A percentile compares a stretch with the other conserved stretches of the same genome.
These are phyloP conservation scores for Hypomecis atomaria DNA, from an alignment of 2,888 invertebrate genomes.

Conservation along the genomic window DNA sequence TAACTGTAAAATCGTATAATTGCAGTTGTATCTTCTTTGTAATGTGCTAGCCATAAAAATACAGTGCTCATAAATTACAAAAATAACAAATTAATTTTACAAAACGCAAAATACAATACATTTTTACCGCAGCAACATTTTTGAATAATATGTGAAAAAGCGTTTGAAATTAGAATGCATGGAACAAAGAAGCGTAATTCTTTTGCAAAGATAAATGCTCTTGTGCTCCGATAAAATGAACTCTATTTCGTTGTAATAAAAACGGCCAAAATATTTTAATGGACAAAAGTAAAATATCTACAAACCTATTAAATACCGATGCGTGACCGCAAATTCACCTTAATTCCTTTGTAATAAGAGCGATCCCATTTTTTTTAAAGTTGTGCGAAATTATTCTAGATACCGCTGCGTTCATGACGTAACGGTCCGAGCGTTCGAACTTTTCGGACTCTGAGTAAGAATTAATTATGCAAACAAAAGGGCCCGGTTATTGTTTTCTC, in stretches of 20 bases:
- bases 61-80: constrained; percentile 24
- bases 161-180: constrained; percentile 67
- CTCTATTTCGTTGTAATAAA: constrained; percentile 45
- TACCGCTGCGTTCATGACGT: constrained; percentile 75
- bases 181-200: constrained; percentile 57
- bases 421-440: constrained; percentile 75
- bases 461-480: constrained; percentile 81
- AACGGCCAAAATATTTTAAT: constrained; percentile 3
- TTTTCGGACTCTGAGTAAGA: constrained; percentile 66
- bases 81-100: constrained; percentile 36
- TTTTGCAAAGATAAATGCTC: constrained; percentile 32
- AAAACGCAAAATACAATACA: constrained; percentile 42
- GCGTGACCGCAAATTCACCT: neutral
- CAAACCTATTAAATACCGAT: neutral
- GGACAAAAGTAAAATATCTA: neutral
- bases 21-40: constrained; percentile 26
- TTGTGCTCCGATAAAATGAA: constrained; percentile 36
- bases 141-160: constrained; percentile 64
- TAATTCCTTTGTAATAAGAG: neutral
- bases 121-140: constrained; percentile 34
- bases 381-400: constrained; percentile 53
- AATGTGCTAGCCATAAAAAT: constrained; percentile 25
- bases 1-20: constrained; percentile 22
- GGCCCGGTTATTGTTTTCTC: constrained; percentile 72
- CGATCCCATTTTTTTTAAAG: constrained; percentile 26